These are phyloP conservation scores for Orthosia cruda DNA, from an alignment of 2,888 invertebrate genomes.

Conservation along the genomic window DNA sequence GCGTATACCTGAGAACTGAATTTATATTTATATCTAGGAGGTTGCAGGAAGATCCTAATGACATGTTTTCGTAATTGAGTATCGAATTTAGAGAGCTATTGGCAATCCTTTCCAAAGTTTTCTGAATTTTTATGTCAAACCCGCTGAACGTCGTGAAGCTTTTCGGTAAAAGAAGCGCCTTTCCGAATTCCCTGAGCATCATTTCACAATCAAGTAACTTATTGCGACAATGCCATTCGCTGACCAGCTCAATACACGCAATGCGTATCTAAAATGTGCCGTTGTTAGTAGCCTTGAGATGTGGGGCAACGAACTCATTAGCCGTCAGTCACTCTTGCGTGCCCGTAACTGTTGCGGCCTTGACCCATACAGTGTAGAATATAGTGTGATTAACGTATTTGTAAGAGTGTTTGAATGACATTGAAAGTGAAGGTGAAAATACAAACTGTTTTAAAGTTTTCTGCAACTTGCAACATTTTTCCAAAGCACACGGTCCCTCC, in stretches of 20 bases:
- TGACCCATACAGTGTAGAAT: slow-evolving; percentile 13
- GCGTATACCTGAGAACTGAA: no score
- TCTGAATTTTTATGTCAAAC: no score
- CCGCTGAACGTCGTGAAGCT: no score
- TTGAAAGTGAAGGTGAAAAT: not conserved
- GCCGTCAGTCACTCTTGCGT: not conserved
- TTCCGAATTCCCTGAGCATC: not conserved
- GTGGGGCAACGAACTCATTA: slow-evolving; percentile 28
- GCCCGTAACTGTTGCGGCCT: slow-evolving; percentile 8
- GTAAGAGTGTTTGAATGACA: not conserved
- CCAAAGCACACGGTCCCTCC: no score
- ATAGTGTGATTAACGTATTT: not conserved
- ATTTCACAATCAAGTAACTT: not conserved
- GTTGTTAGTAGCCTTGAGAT: slow-evolving; percentile 21
- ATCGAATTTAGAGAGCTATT: no score
- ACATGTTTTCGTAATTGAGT: no score
- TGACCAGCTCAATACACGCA: not conserved
- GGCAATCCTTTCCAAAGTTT: no score
- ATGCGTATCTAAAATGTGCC: not conserved
- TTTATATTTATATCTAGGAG: no score
- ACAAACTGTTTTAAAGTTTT: no score
- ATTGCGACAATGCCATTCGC: slow-evolving; percentile 22
- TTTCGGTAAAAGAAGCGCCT: no score
- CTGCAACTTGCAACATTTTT: no score
- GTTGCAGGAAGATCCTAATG: no score